Conservation (phyloP, 2,113 vertebrate genomes). For the Geothlypis trichas region DNA sequence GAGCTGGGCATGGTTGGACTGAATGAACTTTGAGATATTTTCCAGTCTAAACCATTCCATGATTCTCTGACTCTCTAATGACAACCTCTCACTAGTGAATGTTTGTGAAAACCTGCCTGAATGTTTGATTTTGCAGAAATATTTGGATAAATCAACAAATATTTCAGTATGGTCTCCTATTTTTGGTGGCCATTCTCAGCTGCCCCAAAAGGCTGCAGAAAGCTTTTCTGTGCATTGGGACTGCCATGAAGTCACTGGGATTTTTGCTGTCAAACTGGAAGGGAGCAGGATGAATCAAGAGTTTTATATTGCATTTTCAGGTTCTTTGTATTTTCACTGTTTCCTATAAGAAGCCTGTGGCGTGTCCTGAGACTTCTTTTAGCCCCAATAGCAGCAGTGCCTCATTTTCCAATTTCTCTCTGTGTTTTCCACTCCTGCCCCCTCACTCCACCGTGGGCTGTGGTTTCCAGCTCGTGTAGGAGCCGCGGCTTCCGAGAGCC, state of each 20-base stretch:
- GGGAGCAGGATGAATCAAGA: constrained; percentile 18
- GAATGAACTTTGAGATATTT: rapidly evolving
- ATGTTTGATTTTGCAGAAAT: rapidly evolving
- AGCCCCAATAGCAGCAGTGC: not conserved
- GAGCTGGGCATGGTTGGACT: not conserved
- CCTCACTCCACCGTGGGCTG: not conserved
- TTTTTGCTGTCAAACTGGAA: not conserved
- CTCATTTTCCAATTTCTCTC: constrained; percentile 13
- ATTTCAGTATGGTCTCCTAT: rapidly evolving
- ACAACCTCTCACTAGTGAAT: rapidly evolving
- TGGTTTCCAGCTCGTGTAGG: not conserved
- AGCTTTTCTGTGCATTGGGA: rapidly evolving
- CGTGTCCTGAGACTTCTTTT: not conserved
- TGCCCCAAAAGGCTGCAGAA: not conserved
- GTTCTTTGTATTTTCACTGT: not conserved
- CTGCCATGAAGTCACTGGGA: not conserved
- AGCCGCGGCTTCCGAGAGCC: not conserved
- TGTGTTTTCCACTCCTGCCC: not conserved
- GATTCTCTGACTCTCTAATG: rapidly evolving
- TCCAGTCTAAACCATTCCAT: not conserved
- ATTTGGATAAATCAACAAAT: rapidly evolving
- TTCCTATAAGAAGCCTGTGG: constrained; percentile 22
- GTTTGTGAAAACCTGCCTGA: not conserved
- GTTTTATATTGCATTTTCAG: constrained; percentile 30
- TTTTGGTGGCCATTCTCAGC: rapidly evolving